These are phyloP conservation scores for Panthera uncia DNA, from an alignment of 2,113 vertebrate genomes.

Conservation along the genomic window DNA sequence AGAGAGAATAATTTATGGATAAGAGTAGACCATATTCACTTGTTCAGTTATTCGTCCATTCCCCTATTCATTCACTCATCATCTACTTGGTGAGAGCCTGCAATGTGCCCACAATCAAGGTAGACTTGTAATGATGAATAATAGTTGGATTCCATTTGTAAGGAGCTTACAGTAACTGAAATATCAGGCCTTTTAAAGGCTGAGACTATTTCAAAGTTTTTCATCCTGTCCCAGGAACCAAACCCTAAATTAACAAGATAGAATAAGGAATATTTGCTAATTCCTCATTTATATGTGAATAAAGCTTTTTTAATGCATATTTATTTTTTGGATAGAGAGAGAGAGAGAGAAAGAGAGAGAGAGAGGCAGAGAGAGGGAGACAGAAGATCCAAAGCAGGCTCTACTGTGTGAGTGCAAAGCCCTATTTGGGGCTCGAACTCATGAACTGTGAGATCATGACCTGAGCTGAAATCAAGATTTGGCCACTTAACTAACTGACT, in stretches of 20 bases:
- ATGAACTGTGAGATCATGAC: too few species aligned
- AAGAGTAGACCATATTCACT: background rate
- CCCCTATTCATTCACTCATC: background rate
- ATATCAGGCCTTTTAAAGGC: background rate
- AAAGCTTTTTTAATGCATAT: too few species aligned
- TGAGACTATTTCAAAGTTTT: background rate
- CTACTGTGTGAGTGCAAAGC: too few species aligned
- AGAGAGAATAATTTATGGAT: background rate
- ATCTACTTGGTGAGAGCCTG: background rate
- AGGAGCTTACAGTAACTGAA: background rate
- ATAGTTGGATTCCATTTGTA: background rate
- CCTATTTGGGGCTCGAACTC: too few species aligned
- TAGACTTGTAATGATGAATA: background rate
- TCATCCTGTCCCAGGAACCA: background rate
- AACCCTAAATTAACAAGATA: background rate
- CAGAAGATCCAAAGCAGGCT: too few species aligned
- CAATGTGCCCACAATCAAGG: background rate
- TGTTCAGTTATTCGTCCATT: background rate
- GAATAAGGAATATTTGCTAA: background rate
- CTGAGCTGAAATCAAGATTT: too few species aligned
- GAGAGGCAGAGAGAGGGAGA: too few species aligned
- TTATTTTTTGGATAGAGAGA: too few species aligned
- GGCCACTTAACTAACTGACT: too few species aligned
- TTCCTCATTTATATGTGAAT: background rate
- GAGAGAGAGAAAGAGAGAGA: too few species aligned